phyloP scores from a whole-genome alignment of 2,797 vertebrate genomes.

The Orestias chungarensis region DNA sequence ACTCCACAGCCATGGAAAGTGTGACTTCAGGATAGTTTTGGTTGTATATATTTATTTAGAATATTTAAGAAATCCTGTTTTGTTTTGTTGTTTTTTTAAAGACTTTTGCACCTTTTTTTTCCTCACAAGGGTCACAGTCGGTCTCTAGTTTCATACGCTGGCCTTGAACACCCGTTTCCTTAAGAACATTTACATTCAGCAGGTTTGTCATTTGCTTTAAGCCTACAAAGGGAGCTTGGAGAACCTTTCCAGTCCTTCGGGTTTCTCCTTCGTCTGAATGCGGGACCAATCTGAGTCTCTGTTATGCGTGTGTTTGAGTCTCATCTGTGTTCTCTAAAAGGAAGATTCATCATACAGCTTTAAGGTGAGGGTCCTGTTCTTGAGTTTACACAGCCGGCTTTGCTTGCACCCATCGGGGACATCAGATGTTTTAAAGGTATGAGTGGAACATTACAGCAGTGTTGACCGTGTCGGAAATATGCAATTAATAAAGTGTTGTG shows the following conservation, averaged over 20 bases:
- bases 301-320: constrained; percentile 58
- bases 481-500: constrained; percentile 81
- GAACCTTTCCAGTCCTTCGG: constrained; percentile 26
- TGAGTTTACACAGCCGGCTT: constrained; percentile 43
- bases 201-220: not conserved
- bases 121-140: not conserved
- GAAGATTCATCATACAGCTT: constrained; percentile 62
- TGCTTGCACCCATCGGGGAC: constrained; percentile 30
- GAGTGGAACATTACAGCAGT: constrained; percentile 53
- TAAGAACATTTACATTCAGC: constrained; percentile 2
- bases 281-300: constrained; percentile 72
- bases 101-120: constrained; percentile 9
- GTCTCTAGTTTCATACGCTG: not conserved
- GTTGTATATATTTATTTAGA: constrained; percentile 20
- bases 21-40: constrained; percentile 9
- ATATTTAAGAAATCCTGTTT: constrained; percentile 8
- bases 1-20: constrained; percentile 21
- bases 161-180: constrained; percentile 1
- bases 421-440: constrained; percentile 35
- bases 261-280: constrained; percentile 42
- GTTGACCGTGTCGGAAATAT: constrained; percentile 72
- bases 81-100: constrained; percentile 10
- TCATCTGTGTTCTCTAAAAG: constrained; percentile 32
- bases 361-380: constrained; percentile 57
- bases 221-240: not conserved